Evolutionary conservation across 2,113 vertebrate genomes (phyloP).

Genomic region (Morone saxatilis): DNA sequence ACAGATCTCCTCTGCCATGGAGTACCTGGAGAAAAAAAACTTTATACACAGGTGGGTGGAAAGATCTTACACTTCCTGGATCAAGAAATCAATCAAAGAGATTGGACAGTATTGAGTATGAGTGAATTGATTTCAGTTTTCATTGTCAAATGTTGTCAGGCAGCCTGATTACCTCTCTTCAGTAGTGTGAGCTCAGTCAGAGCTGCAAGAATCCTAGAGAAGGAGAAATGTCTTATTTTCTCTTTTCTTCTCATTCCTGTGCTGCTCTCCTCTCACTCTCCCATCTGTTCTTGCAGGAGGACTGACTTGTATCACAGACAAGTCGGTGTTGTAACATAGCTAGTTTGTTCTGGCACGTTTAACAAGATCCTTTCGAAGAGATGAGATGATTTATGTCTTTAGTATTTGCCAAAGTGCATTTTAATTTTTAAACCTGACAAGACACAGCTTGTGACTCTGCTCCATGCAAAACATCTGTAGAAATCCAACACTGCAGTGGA

Average conservation of each 20-base stretch:
- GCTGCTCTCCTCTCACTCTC: constrained; percentile 3
- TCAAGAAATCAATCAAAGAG: too few species aligned
- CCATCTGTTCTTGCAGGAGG: background rate
- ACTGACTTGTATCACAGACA: constrained; percentile 15
- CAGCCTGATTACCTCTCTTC: background rate
- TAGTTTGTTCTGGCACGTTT: constrained; percentile 62
- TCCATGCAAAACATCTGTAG: constrained; percentile 8
- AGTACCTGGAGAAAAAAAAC: constrained; percentile 99
- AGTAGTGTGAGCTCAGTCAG: background rate
- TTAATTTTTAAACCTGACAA: constrained; percentile 53
- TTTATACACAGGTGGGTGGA: constrained; percentile 94
- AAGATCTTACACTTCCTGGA: background rate
- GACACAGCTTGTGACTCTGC: constrained; percentile 44
- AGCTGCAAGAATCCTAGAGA: background rate
- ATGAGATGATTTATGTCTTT: constrained; percentile 52
- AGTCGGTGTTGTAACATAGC: constrained; percentile 40
- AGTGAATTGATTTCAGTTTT: background rate
- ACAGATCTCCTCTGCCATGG: constrained; percentile 99
- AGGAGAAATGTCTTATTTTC: background rate
- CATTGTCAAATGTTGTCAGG: background rate
- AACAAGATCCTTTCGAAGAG: constrained; percentile 22
- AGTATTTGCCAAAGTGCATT: constrained; percentile 41
- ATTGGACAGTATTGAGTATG: background rate
- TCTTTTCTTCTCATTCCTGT: constrained; percentile 5
- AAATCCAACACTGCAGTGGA: constrained; percentile 8